These are phyloP conservation scores for Drosophila anomelani DNA, from an alignment of 2,888 invertebrate genomes.

Conservation along the genomic window DNA sequence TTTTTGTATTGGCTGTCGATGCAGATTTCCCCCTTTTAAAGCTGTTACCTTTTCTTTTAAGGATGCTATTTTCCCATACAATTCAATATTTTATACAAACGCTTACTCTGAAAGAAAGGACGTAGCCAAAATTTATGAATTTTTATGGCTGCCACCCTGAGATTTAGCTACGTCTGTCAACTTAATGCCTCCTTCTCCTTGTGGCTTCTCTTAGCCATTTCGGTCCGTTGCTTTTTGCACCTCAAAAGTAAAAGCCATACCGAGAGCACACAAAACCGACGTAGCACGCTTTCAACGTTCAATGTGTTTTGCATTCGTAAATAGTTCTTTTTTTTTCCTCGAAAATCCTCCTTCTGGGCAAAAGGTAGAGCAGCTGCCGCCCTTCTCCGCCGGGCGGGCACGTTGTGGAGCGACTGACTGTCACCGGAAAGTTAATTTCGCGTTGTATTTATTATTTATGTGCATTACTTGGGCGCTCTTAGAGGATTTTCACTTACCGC, in stretches of 20 bases:
- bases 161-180: conserved; percentile 69
- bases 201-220: conserved; percentile 17
- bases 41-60: neutral
- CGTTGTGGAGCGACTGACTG: conserved; percentile 60
- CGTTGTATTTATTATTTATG: conserved; percentile 76
- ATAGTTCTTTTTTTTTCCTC: conserved; percentile 56
- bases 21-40: neutral
- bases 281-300: conserved; percentile 68
- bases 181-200: conserved; percentile 53
- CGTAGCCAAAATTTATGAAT: conserved; percentile 73
- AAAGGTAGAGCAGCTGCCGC: neutral
- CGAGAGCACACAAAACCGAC: conserved; percentile 44
- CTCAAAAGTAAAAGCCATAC: conserved; percentile 60
- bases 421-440: conserved; percentile 76
- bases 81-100: neutral
- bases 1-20: neutral
- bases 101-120: conserved; percentile 1
- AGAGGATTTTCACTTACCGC: conserved; percentile 72
- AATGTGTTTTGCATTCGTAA: conserved; percentile 82
- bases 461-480: conserved; percentile 69
- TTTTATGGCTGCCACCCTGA: conserved; percentile 64
- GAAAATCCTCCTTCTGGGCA: neutral
- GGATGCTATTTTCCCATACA: neutral
- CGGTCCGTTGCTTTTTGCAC: conserved; percentile 55
- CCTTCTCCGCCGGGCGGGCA: conserved; percentile 29